phyloP scores from a whole-genome alignment of 2,113 vertebrate species.

The Aegypius monachus region DNA sequence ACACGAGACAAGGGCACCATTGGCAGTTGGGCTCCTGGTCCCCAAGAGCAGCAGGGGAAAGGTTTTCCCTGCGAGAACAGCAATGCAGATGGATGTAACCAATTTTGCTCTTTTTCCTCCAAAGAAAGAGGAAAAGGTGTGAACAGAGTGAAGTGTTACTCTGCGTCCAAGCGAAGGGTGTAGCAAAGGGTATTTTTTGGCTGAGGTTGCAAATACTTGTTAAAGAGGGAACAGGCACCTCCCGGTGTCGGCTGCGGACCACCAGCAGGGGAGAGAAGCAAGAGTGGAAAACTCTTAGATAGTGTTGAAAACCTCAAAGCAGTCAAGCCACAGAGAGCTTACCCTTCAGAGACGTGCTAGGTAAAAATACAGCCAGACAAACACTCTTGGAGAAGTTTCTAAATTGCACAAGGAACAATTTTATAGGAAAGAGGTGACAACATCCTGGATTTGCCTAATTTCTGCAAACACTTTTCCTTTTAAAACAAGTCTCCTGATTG shows the following conservation, averaged over 20 bases:
- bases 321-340: neutral
- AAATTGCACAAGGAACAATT: neutral
- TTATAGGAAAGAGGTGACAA: conserved; percentile 17
- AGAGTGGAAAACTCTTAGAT: neutral
- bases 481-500: neutral
- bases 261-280: neutral
- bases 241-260: neutral
- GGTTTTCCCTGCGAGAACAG: neutral
- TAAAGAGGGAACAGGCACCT: neutral
- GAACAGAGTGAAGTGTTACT: neutral
- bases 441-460: neutral
- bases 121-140: neutral
- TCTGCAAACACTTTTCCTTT: neutral
- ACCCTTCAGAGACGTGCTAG: neutral
- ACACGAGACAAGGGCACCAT: neutral
- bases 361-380: neutral
- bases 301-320: neutral
- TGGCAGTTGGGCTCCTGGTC: neutral
- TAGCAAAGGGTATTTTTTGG: neutral
- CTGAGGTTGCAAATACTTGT: neutral
- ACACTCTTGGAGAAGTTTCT: neutral
- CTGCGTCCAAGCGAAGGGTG: neutral
- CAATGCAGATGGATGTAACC: neutral
- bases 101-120: neutral
- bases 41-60: neutral